These are phyloP conservation scores for Equus quagga DNA, from an alignment of 2,113 vertebrate genomes.

Conservation along the genomic window DNA sequence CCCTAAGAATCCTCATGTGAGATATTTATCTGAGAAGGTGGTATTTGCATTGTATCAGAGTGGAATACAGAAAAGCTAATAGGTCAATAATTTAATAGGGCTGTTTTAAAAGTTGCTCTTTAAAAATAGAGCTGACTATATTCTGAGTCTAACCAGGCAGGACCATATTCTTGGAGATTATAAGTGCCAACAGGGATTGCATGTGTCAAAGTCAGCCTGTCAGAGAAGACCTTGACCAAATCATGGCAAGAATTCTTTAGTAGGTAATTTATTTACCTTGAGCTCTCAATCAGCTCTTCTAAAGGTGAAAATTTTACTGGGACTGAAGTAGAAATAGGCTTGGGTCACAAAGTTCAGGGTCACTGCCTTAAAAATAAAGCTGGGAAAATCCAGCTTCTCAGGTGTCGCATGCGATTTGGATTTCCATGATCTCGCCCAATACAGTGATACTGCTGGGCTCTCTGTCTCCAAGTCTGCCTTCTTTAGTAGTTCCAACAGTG, in stretches of 20 bases:
- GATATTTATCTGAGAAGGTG: neutral
- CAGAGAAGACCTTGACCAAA: neutral
- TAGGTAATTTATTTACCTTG: neutral
- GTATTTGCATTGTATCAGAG: neutral
- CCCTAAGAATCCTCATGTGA: neutral
- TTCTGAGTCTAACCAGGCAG: neutral
- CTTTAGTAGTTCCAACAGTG: neutral
- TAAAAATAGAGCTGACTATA: neutral
- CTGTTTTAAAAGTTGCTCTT: constrained; percentile 11
- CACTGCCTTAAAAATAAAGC: constrained; percentile 1
- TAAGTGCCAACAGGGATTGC: neutral
- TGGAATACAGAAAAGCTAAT: neutral
- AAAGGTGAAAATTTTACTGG: neutral
- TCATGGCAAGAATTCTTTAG: neutral
- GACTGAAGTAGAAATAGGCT: neutral
- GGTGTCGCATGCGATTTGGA: neutral
- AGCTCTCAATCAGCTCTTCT: neutral
- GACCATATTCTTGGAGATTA: neutral
- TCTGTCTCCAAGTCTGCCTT: neutral
- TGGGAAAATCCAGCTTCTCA: neutral
- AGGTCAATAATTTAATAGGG: neutral
- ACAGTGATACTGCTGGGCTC: neutral
- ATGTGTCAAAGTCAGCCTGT: neutral
- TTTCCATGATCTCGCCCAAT: neutral
- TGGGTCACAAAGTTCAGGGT: neutral